A percentile compares a stretch with the other conserved stretches of the same genome.
These are phyloP conservation scores for Nipponia nippon DNA, from an alignment of 2,113 vertebrate species.

Conservation along the genomic window DNA sequence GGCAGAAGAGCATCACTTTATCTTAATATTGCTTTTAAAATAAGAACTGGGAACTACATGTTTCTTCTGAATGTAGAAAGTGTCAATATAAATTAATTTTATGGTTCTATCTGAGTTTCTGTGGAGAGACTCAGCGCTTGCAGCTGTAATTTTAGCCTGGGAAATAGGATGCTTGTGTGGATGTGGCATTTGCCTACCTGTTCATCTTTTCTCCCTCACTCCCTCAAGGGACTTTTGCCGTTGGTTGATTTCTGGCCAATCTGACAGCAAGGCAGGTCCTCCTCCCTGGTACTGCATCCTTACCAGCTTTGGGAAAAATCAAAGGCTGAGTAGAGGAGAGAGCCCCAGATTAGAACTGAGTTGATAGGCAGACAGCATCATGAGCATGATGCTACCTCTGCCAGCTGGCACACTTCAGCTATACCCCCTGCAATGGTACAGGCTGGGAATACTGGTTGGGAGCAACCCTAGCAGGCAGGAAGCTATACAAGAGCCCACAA, in stretches of 20 bases:
- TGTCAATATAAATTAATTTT: constrained; percentile 21
- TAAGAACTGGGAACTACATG: not conserved
- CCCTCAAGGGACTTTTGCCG: not conserved
- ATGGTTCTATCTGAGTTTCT: not conserved
- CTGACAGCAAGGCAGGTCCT: not conserved
- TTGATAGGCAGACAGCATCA: not conserved
- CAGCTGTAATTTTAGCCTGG: not conserved
- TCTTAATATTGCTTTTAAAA: constrained; percentile 25
- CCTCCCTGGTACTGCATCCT: rapidly evolving
- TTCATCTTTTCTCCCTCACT: not conserved
- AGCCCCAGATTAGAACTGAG: not conserved
- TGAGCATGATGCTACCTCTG: not conserved
- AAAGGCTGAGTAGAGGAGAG: not conserved
- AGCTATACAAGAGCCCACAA: not conserved
- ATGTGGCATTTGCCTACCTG: not conserved
- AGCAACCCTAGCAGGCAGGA: not conserved
- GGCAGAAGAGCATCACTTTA: not conserved
- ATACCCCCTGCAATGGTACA: not conserved
- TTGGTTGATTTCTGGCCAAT: not conserved
- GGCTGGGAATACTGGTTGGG: not conserved
- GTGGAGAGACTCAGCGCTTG: not conserved
- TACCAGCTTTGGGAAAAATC: not conserved
- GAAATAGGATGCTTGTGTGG: not conserved
- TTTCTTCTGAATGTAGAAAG: not conserved
- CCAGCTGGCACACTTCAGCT: not conserved